phyloP scores from a whole-genome alignment of 2,888 invertebrate species.

The Halocaridina rubra region DNA sequence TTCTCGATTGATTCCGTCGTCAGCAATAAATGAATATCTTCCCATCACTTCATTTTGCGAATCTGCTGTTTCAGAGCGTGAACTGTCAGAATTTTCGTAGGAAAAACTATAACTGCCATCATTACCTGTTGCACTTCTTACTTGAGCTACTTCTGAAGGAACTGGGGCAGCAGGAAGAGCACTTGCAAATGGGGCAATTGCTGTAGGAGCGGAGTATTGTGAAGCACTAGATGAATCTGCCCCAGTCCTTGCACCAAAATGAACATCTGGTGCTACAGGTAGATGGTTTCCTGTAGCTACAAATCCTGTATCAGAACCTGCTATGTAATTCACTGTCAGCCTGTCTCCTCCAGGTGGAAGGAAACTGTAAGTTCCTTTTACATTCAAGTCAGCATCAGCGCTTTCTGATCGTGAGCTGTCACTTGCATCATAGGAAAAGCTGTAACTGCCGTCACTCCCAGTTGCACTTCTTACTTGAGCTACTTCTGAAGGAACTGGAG shows the following conservation, averaged over 20 bases:
- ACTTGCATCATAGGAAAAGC: constrained; percentile 61
- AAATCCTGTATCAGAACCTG: constrained; percentile 83
- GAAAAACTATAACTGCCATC: constrained; percentile 59
- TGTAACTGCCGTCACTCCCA: background rate
- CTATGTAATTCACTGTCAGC: constrained; percentile 56
- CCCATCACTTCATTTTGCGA: constrained; percentile 58
- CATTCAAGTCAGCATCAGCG: constrained; percentile 57
- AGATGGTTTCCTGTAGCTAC: constrained; percentile 75
- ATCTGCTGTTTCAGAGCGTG: constrained; percentile 62
- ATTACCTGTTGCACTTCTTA: background rate
- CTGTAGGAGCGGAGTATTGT: background rate
- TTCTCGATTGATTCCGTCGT: constrained; percentile 79
- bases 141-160: constrained; percentile 26
- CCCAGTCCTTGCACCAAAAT: background rate
- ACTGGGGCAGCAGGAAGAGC: background rate
- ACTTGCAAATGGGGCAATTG: background rate
- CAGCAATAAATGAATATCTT: constrained; percentile 64
- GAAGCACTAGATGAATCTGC: background rate
- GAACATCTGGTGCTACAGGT: constrained; percentile 41
- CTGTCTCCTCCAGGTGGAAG: constrained; percentile 24
- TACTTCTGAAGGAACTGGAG: background rate
- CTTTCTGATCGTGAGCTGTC: constrained; percentile 63
- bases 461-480: background rate
- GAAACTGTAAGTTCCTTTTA: constrained; percentile 64
- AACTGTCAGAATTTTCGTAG: constrained; percentile 63